Percentiles rank a stretch among this genome's conserved stretches.
phyloP scores from a whole-genome alignment of 2,888 invertebrate genomes.

The Deilephila porcellus region DNA sequence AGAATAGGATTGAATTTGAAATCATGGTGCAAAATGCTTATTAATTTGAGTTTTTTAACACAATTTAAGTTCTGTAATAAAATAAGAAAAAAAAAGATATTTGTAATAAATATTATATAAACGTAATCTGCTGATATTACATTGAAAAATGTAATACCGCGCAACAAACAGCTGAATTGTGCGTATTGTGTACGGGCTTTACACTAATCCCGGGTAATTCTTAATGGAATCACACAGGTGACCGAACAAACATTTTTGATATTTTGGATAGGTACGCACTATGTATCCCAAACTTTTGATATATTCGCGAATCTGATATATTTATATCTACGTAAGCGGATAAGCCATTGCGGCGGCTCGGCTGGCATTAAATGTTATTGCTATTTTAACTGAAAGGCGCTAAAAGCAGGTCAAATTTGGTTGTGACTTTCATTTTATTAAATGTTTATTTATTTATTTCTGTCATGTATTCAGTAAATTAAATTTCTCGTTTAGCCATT shows the following conservation, averaged over 20 bases:
- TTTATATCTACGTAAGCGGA: too few relatives aligned
- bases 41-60: too few relatives aligned
- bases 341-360: too few relatives aligned
- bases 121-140: neutral
- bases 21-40: too few relatives aligned
- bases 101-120: neutral
- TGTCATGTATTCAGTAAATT: too few relatives aligned
- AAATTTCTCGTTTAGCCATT: too few relatives aligned
- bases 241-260: constrained; percentile 71
- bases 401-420: too few relatives aligned
- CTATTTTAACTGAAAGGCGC: neutral
- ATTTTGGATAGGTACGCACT: constrained; percentile 41
- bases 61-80: too few relatives aligned
- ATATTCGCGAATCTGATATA: neutral
- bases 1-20: too few relatives aligned
- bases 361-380: neutral
- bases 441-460: too few relatives aligned
- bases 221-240: constrained; percentile 80
- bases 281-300: constrained; percentile 56
- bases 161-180: constrained; percentile 44
- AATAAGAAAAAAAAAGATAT: neutral
- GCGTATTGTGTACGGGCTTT: constrained; percentile 50
- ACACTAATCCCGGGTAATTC: constrained; percentile 71
- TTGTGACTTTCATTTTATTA: too few relatives aligned
- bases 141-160: constrained; percentile 24